Percentiles rank a stretch among this genome's conserved stretches.
Conservation (phyloP, 2,888 invertebrate species). For the Podotricha telesiphe region DNA sequence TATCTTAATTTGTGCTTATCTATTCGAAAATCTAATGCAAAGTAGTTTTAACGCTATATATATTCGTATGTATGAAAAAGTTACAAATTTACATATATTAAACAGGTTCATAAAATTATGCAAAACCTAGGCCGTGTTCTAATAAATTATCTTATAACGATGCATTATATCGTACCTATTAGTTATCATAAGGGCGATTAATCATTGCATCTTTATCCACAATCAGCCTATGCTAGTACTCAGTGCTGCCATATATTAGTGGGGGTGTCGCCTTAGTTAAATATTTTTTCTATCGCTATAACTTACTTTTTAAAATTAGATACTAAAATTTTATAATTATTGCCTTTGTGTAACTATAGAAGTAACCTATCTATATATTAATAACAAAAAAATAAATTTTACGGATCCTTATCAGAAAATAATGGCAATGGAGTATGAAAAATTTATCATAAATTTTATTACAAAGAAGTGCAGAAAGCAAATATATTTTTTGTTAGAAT, state of each 20-base stretch:
- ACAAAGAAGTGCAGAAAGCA: no score
- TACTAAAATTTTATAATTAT: no score
- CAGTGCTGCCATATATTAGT: constrained; percentile 30
- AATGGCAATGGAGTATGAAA: no score
- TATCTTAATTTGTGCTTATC: constrained; percentile 6
- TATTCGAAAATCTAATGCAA: constrained; percentile 9
- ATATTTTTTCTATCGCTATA: neutral
- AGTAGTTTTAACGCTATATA: constrained; percentile 11
- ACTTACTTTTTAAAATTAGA: no score
- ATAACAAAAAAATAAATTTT: no score
- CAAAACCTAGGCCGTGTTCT: constrained; percentile 24
- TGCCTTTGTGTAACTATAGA: no score
- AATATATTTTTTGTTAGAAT: no score
- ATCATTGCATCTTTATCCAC: constrained; percentile 36
- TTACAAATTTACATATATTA: constrained; percentile 22
- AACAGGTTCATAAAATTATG: constrained; percentile 29
- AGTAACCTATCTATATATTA: no score
- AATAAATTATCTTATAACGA: constrained; percentile 38
- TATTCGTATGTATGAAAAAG: neutral
- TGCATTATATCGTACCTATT: constrained; percentile 37
- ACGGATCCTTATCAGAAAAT: no score
- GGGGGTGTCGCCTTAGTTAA: constrained; percentile 29
- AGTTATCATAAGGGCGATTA: constrained; percentile 42
- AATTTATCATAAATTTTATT: no score
- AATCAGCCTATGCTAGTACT: constrained; percentile 29